A percentile compares a stretch with the other conserved stretches of the same genome.
Conservation (phyloP, 2,888 invertebrate species). For the Coelinius sp. region DNA sequence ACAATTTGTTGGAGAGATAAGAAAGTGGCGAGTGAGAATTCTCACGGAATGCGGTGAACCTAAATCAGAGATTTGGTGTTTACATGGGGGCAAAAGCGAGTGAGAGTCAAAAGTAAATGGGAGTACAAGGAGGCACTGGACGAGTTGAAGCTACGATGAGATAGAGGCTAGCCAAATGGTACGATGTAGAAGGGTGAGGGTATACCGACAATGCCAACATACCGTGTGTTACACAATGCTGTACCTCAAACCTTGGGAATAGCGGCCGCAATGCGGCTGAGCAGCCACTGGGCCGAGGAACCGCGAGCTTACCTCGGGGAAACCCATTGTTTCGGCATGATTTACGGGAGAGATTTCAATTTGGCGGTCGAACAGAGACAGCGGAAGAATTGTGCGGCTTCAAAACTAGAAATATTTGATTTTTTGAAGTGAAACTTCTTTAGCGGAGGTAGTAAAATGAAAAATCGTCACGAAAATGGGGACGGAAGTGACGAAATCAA, state of each 20-base stretch:
- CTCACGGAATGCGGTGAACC: constrained; percentile 26
- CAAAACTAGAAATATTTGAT: not conserved
- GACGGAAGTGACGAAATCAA: no score
- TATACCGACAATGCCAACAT: constrained; percentile 6
- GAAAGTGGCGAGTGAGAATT: not conserved
- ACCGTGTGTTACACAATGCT: constrained; percentile 30
- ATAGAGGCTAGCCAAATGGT: not conserved
- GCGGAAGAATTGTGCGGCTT: constrained; percentile 40
- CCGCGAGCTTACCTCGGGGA: constrained; percentile 52
- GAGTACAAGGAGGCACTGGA: not conserved
- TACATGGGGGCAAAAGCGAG: not conserved
- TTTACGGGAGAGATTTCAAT: constrained; percentile 62
- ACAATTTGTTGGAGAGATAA: not conserved
- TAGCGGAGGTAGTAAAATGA: no score
- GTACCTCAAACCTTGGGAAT: constrained; percentile 34
- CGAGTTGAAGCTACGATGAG: constrained; percentile 6
- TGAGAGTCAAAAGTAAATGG: not conserved
- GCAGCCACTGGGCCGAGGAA: constrained; percentile 60
- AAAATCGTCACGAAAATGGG: no score
- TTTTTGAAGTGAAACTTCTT: no score
- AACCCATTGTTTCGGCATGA: constrained; percentile 58
- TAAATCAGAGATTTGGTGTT: constrained; percentile 59
- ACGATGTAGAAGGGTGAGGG: not conserved
- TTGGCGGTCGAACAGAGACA: constrained; percentile 50
- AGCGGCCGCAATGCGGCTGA: constrained; percentile 65